These are phyloP conservation scores for Nyctereutes procyonoides DNA, from an alignment of 2,113 vertebrate genomes.

Conservation along the genomic window DNA sequence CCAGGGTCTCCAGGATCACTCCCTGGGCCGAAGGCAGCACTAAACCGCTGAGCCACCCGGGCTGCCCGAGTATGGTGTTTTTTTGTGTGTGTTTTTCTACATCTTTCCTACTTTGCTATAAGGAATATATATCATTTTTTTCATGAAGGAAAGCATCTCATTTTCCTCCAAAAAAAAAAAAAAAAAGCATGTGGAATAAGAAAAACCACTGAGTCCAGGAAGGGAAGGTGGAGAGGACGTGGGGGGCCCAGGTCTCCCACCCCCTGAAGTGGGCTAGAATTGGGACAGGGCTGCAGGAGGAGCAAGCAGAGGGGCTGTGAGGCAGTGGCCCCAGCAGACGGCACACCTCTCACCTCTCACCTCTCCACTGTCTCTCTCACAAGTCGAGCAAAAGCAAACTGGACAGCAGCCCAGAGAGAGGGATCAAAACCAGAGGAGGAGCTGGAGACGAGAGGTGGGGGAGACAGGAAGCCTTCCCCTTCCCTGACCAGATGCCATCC, in stretches of 20 bases:
- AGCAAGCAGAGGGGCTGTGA: background rate
- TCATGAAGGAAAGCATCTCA: background rate
- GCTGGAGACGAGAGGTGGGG: background rate
- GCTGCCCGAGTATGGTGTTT: background rate
- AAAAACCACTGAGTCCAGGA: background rate
- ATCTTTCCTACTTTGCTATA: background rate
- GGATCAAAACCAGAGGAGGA: background rate
- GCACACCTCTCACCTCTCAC: rapidly evolving
- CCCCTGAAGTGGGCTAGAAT: background rate
- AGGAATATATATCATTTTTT: background rate
- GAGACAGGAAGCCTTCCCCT: background rate
- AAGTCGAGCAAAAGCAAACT: background rate
- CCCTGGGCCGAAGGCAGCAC: too few species aligned
- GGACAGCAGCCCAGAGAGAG: background rate
- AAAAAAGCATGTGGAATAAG: background rate
- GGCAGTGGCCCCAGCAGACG: rapidly evolving
- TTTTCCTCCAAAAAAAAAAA: background rate
- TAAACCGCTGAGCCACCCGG: too few species aligned
- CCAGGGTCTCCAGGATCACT: too few species aligned
- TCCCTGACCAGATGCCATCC: background rate
- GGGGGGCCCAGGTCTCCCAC: background rate
- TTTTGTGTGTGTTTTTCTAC: background rate
- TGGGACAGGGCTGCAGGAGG: background rate
- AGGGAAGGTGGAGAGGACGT: background rate
- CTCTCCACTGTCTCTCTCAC: background rate